These are phyloP conservation scores for Atrichornis clamosus DNA, from an alignment of 2,113 vertebrate genomes.

Conservation along the genomic window DNA sequence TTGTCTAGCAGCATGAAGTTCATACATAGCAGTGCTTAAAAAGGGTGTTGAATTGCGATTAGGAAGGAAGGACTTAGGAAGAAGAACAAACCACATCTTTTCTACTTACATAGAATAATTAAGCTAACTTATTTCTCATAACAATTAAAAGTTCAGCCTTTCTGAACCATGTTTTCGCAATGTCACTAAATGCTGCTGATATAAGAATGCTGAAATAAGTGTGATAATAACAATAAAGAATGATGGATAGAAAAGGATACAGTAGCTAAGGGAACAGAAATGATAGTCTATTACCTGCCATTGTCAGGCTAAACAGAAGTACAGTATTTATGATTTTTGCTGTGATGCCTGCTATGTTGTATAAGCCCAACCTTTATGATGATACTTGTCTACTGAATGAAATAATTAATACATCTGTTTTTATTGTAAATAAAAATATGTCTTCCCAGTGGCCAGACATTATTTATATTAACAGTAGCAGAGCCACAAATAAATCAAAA, in stretches of 20 bases:
- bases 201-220: slow-evolving; percentile 68
- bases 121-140: slow-evolving; percentile 77
- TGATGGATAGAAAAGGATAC: slow-evolving; percentile 53
- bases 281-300: slow-evolving; percentile 65
- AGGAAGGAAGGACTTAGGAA: slow-evolving; percentile 73
- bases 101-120: slow-evolving; percentile 71
- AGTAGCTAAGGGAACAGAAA: slow-evolving; percentile 57
- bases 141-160: slow-evolving; percentile 81
- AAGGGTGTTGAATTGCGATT: slow-evolving; percentile 86
- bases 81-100: slow-evolving; percentile 77
- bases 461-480: slow-evolving; percentile 8
- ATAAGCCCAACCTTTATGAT: slow-evolving; percentile 9
- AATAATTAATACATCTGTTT: slow-evolving; percentile 19
- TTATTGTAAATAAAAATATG: slow-evolving; percentile 28
- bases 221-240: slow-evolving; percentile 66
- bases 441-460: slow-evolving; percentile 26
- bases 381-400: slow-evolving; percentile 32
- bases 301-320: slow-evolving; percentile 55
- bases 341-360: background rate
- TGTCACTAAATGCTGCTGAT: slow-evolving; percentile 71
- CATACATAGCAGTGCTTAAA: slow-evolving; percentile 85
- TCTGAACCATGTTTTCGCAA: slow-evolving; percentile 58
- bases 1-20: slow-evolving; percentile 92
- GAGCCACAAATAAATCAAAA: slow-evolving; percentile 36
- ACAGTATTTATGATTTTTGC: slow-evolving; percentile 53